Base-by-base conservation (phyloP, 2,888 invertebrate species). In the Morpho helenor region DNA sequence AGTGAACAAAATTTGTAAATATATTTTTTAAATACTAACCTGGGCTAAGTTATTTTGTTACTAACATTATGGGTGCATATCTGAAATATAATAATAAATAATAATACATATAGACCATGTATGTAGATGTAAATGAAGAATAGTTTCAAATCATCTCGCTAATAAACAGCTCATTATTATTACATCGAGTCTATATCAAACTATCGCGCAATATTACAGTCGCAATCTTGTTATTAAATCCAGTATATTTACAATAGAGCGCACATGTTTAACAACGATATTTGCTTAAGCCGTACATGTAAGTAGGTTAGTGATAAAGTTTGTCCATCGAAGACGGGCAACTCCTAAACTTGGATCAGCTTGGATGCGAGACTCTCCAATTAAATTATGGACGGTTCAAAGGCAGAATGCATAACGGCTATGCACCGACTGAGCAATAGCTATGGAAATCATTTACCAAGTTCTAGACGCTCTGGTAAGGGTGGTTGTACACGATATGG, bases 301-400 rank as follows among this genome's bases (percentile, higher is more conserved):
- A 76, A 78, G 72, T 75, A 71, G 71, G 74, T 79, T 79, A 75
- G 72, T 66, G 71, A 75, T 72, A 73, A 85, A 86, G 77, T 84
- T 83, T 75, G 76, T 74, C 70, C 68, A 76, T 74, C 70, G 77
- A 76, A 79, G 72, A 65, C 70, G 64, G 66, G 64, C 70, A 65
- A 57, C 59, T 62, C 70, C 69, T 66, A 75, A 84, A 82, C 79
- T 82, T 77, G 70, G 70, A 66, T 69, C 65, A 69, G 67, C 71
- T 68, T 70, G 68, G 68, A 75, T 73, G 71, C 71, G 70, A 76
- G 80, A 79, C 75, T 79, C 72, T 76, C 73, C 84, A 84, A 88
- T 88, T 84, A 80, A 85, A 84, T 88, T 87, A 87, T 79, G 76
- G 80, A 77, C 73, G 70, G 80, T 80, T 85, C 87, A 85, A 87